phyloP scores from a whole-genome alignment of 2,113 vertebrate species.

The Plecturocebus donacophilus region DNA sequence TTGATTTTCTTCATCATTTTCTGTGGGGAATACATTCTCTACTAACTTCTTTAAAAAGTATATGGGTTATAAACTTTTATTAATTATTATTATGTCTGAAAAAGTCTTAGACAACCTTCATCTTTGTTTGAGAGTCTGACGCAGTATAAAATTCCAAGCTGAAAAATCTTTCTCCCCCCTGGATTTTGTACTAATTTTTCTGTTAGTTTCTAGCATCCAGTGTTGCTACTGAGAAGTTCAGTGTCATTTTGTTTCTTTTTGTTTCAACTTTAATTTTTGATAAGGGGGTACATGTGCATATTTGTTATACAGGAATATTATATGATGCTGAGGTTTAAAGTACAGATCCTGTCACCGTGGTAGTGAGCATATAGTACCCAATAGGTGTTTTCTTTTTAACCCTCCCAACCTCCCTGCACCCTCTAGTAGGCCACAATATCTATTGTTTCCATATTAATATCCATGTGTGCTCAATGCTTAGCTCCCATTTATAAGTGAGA shows the following conservation, averaged over 20 bases:
- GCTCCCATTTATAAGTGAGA: too few relatives aligned
- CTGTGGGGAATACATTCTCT: not conserved
- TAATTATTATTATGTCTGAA: not conserved
- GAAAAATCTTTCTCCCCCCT: not conserved
- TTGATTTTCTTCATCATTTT: not conserved
- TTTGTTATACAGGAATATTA: too few relatives aligned
- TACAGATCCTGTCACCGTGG: too few relatives aligned
- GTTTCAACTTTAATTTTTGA: too few relatives aligned
- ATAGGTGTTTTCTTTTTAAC: too few relatives aligned
- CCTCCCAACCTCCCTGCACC: too few relatives aligned
- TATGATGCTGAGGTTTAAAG: too few relatives aligned
- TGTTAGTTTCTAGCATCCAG: not conserved
- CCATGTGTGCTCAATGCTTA: too few relatives aligned
- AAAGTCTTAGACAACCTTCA: not conserved
- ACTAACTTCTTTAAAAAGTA: not conserved
- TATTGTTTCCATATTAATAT: too few relatives aligned
- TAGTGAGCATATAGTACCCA: too few relatives aligned
- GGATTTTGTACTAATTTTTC: not conserved
- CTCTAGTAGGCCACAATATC: too few relatives aligned
- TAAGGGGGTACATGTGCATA: too few relatives aligned
- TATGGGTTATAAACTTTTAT: not conserved
- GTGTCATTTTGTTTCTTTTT: not conserved
- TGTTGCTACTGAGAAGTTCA: not conserved
- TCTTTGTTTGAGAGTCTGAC: not conserved
- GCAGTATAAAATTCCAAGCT: conserved; percentile 1